Evolutionary conservation across 2,888 invertebrate species (phyloP).

Genomic region (Aphidius colemani): DNA sequence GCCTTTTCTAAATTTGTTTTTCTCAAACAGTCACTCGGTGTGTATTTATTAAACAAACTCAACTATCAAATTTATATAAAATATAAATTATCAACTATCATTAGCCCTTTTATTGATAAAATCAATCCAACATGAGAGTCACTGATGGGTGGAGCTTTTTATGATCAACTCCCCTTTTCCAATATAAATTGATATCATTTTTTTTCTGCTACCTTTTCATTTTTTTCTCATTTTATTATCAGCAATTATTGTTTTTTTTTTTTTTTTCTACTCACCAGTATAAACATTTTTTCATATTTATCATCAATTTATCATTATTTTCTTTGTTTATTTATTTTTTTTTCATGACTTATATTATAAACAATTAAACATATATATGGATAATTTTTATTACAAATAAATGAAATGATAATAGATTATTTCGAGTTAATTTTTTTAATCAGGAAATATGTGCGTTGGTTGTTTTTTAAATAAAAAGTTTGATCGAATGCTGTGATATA

Average conservation of each 20-base stretch:
- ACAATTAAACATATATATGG: too few species aligned
- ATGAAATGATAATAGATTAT: too few species aligned
- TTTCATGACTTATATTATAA: too few species aligned
- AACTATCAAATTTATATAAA: not conserved
- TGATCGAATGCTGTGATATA: too few species aligned
- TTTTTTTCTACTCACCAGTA: not conserved
- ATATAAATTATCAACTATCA: not conserved
- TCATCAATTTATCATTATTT: too few species aligned
- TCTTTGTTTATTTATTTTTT: too few species aligned
- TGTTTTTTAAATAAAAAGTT: too few species aligned
- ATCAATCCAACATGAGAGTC: not conserved
- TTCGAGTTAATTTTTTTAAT: too few species aligned
- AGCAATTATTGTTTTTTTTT: not conserved
- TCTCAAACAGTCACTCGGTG: constrained; percentile 18
- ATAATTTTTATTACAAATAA: too few species aligned
- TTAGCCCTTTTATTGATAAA: not conserved
- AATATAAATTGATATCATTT: not conserved
- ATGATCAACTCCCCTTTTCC: not conserved
- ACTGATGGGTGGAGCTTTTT: constrained; percentile 8
- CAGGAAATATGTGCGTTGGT: too few species aligned
- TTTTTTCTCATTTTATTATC: not conserved
- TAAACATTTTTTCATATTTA: not conserved
- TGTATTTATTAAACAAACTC: too few species aligned
- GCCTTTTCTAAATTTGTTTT: constrained; percentile 39
- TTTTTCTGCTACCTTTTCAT: not conserved